These are phyloP conservation scores for Drosophila virilis DNA, from an alignment of 1,140 invertebrate species.

Conservation along the genomic window DNA sequence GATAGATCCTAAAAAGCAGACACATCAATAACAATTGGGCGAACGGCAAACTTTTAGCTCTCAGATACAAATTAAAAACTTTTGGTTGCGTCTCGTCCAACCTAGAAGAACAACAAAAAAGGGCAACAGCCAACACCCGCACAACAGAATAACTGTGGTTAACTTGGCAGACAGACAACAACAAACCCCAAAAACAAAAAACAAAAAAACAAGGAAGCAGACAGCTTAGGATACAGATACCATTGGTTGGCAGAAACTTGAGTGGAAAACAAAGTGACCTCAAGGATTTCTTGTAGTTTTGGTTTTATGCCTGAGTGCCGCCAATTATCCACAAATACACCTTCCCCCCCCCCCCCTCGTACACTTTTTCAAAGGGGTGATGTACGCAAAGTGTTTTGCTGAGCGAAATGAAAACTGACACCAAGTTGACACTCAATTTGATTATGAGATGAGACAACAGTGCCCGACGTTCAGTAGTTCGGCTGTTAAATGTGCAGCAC, in stretches of 20 bases:
- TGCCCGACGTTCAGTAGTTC: conserved; percentile 19
- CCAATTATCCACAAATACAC: conserved; percentile 49
- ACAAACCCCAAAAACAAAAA: conserved; percentile 18
- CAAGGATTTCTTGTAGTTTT: conserved; percentile 49
- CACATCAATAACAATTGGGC: conserved; percentile 44
- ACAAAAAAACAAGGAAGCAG: not conserved
- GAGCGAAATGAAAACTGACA: conserved; percentile 68
- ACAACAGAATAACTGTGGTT: conserved; percentile 47
- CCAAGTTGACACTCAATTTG: conserved; percentile 68
- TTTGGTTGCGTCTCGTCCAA: conserved; percentile 13
- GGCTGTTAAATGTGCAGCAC: conserved; percentile 19
- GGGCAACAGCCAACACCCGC: conserved; percentile 31
- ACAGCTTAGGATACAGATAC: conserved; percentile 13
- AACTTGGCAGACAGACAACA: conserved; percentile 49
- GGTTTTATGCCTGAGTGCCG: conserved; percentile 64
- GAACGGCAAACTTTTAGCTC: conserved; percentile 30
- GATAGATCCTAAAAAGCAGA: conserved; percentile 19
- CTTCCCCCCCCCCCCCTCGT: not conserved
- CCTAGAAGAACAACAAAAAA: conserved; percentile 15
- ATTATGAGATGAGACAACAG: conserved; percentile 58
- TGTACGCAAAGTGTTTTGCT: conserved; percentile 31
- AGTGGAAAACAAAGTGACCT: conserved; percentile 55
- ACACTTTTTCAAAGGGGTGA: not conserved
- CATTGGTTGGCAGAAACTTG: conserved; percentile 23
- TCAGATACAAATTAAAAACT: conserved; percentile 44